Evolutionary conservation across 2,797 vertebrate genomes (phyloP).

Genomic region (Loriculus beryllinus): DNA sequence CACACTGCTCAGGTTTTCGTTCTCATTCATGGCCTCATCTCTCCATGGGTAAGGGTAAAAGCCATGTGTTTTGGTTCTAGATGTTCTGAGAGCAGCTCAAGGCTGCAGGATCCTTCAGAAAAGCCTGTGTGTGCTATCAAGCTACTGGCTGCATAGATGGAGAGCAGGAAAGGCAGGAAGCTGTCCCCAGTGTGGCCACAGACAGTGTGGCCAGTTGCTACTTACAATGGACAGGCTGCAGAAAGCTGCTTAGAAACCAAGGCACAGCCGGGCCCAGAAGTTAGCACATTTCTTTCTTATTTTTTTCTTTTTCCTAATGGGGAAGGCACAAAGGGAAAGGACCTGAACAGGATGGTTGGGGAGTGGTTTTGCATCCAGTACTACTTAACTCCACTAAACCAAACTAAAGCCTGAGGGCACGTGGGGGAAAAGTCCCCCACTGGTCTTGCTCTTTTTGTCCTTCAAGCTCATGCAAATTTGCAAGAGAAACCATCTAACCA

Average conservation of each 20-base stretch:
- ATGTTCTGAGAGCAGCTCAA: not conserved
- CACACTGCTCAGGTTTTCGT: rapidly evolving
- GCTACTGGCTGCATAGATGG: not conserved
- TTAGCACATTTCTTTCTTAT: not conserved
- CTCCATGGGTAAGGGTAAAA: not conserved
- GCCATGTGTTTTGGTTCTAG: not conserved
- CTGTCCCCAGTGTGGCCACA: rapidly evolving
- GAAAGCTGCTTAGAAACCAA: not conserved
- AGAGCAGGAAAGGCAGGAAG: not conserved
- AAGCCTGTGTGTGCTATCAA: not conserved
- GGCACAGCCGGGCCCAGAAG: not conserved
- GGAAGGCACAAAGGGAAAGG: not conserved
- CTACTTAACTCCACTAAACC: not conserved
- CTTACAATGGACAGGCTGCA: rapidly evolving
- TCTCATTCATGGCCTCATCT: not conserved
- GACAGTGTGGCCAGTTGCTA: not conserved
- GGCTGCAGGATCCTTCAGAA: not conserved
- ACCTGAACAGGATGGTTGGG: not conserved
- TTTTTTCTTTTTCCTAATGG: no score
- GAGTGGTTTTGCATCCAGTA: not conserved
- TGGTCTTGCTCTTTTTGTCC: not conserved
- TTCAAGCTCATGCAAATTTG: not conserved
- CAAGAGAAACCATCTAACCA: not conserved
- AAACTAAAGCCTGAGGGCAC: not conserved
- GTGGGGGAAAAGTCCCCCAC: not conserved